Conservation (phyloP, 2,797 vertebrate genomes). For the Liasis olivaceus region DNA sequence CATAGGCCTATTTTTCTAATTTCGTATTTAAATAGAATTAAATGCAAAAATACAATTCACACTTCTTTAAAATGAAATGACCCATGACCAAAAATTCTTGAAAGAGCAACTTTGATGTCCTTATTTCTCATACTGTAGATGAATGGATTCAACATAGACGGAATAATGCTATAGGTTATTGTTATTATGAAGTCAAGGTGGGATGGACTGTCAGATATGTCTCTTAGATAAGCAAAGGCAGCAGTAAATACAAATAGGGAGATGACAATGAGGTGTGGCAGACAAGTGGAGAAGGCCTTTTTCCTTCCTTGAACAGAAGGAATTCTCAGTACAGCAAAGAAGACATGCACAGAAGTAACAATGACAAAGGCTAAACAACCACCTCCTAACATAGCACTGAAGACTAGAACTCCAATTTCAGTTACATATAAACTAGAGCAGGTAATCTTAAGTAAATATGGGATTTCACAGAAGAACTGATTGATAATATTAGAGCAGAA, state of each 20-base stretch:
- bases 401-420: neutral
- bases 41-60: too few relatives aligned
- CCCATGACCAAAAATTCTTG: neutral
- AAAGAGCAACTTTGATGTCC: neutral
- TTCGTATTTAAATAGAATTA: neutral
- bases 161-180: neutral
- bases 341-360: neutral
- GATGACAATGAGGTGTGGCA: neutral
- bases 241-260: neutral
- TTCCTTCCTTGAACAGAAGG: neutral
- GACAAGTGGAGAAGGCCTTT: constrained; percentile 11
- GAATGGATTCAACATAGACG: neutral
- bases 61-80: neutral
- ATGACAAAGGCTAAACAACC: neutral
- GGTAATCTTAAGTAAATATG: too few relatives aligned
- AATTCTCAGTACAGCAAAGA: neutral
- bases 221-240: neutral
- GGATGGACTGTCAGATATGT: neutral
- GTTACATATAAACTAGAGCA: neutral
- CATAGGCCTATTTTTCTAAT: neutral
- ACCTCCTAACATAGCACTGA: neutral
- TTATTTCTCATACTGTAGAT: constrained; percentile 7
- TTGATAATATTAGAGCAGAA: too few relatives aligned
- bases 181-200: neutral
- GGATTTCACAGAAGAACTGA: too few relatives aligned